Base-by-base conservation (phyloP, 2,888 invertebrate genomes). In the Baccha elongata region DNA sequence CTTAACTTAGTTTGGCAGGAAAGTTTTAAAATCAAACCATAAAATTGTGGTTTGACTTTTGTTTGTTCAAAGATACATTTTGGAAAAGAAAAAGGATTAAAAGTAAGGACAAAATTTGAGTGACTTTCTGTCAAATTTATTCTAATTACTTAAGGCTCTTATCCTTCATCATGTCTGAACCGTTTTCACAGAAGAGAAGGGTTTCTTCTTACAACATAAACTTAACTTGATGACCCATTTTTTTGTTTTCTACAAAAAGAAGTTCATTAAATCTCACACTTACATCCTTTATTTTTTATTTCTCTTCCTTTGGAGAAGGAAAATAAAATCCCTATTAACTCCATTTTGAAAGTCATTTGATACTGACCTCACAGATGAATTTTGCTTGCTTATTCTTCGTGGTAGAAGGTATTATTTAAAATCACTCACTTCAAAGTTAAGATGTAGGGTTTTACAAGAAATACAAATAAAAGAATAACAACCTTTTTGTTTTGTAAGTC, bases 201-300 rank as follows among this genome's bases (percentile, higher is more conserved):
- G 29, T 29, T 17, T 40, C 1, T 29, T 42, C 17, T 10, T 6
- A 23, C 6, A 58, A 23, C 6, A 26, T 26, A 26, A 58, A 60
- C 44, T 19, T 44, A 42, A 32, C 60, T 44, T 44, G 29, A 44
- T 44, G 29, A 60, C 42, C 60, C n/a, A n/a, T n/a, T 32, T 60
- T 60, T 26, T 60, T 58, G 15, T 40, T 58, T 60, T 42, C 26
- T 58, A 6, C 23, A n/a, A 32, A 44, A 60, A 11, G 44, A 60
- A 60, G 60, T 60, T 60, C 60, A 60, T 60, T 60, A 60, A 60
- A 29, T 60, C 60, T 44, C 60, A 44, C 44, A 60, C 58, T 26
- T 11, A 3, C 40, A 23, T 26, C 40, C 55, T 8, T 40, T 21
- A 6, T n/a, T n/a, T 37, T 37, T 37, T 19, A n/a, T 37, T 17